phyloP scores from a whole-genome alignment of 2,113 vertebrate genomes.

The Gadus chalcogrammus region DNA sequence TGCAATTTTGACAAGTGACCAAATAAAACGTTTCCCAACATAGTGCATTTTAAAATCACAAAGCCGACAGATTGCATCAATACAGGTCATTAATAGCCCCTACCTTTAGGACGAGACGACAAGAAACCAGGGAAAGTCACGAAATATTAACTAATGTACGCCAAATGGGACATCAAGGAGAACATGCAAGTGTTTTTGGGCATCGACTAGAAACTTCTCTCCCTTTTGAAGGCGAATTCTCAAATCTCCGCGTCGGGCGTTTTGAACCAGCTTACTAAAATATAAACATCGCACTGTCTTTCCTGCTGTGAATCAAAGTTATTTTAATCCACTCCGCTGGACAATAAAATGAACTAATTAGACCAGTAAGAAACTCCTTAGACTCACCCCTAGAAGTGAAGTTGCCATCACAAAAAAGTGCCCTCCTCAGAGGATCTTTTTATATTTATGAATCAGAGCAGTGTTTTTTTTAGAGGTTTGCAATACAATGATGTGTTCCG shows the following conservation, averaged over 20 bases:
- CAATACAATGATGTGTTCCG: slow-evolving; percentile 99
- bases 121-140: slow-evolving; percentile 43
- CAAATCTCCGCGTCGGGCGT: slow-evolving; percentile 60
- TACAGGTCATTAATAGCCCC: slow-evolving; percentile 30
- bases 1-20: slow-evolving; percentile 1
- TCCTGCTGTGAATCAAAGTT: slow-evolving; percentile 80
- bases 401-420: slow-evolving; percentile 98
- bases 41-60: too few species aligned
- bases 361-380: slow-evolving; percentile 95
- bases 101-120: slow-evolving; percentile 64
- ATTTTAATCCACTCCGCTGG: slow-evolving; percentile 88
- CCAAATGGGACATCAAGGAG: slow-evolving; percentile 59
- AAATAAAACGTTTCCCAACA: too few species aligned
- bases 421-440: slow-evolving; percentile 99
- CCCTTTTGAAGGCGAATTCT: slow-evolving; percentile 70
- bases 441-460: slow-evolving; percentile 99
- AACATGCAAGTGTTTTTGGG: slow-evolving; percentile 61
- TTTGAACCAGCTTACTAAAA: slow-evolving; percentile 79
- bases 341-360: slow-evolving; percentile 97
- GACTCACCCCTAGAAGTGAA: slow-evolving; percentile 99
- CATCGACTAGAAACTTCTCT: slow-evolving; percentile 73
- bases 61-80: background rate
- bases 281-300: slow-evolving; percentile 81
- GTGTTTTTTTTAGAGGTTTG: slow-evolving; percentile 99
- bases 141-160: slow-evolving; percentile 58